A percentile compares a stretch with the other conserved stretches of the same genome.
phyloP scores from a whole-genome alignment of 2,888 invertebrate genomes.

The Hermaeophaga mercurialis region DNA sequence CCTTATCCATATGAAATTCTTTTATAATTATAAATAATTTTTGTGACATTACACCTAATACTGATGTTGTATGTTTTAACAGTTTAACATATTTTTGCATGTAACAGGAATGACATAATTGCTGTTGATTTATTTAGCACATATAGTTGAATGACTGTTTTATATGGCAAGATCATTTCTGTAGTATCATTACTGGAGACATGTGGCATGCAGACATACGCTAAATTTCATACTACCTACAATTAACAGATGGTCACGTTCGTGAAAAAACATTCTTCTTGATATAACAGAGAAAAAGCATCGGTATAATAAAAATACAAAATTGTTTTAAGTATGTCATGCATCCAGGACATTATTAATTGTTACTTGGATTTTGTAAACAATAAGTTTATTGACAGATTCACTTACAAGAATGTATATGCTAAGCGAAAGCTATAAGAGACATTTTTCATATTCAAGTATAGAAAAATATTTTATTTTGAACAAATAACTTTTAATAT shows the following conservation, averaged over 20 bases:
- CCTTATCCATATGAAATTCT: no score
- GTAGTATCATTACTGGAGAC: background rate
- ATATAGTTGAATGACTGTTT: background rate
- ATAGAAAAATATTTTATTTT: no score
- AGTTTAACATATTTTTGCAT: background rate
- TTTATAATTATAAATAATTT: no score
- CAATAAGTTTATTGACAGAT: background rate
- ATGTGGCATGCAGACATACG: slow-evolving; percentile 7
- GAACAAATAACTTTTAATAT: no score
- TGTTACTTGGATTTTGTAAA: background rate
- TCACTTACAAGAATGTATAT: no score
- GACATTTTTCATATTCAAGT: no score
- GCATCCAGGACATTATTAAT: background rate
- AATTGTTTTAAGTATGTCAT: background rate
- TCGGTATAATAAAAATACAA: background rate
- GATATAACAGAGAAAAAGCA: slow-evolving; percentile 3
- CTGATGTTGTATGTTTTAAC: no score
- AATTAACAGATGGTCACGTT: slow-evolving; percentile 3
- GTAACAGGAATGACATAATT: background rate
- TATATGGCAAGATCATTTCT: background rate
- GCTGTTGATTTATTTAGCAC: background rate
- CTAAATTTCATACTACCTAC: slow-evolving; percentile 1
- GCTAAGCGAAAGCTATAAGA: no score
- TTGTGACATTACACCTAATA: no score
- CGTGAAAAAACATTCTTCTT: background rate